phyloP scores from a whole-genome alignment of 2,797 vertebrate genomes.

The Gephyroberyx darwinii region DNA sequence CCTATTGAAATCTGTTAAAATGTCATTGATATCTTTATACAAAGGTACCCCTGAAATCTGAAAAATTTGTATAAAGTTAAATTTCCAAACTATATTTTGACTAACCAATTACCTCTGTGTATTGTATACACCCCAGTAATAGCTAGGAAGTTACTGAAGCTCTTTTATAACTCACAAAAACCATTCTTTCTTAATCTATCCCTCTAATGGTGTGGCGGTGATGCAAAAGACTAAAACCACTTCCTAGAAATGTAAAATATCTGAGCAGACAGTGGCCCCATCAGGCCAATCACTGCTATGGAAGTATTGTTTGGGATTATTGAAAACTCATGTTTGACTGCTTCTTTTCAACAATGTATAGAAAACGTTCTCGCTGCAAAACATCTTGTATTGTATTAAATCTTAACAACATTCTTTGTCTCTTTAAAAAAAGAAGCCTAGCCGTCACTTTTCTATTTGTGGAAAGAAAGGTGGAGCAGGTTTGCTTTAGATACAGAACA shows the following conservation, averaged over 20 bases:
- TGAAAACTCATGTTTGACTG: not conserved
- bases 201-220: not conserved
- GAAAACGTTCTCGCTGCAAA: conserved; percentile 2
- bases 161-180: not conserved
- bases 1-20: not conserved
- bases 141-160: not conserved
- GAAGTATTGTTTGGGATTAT: not conserved
- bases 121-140: not conserved
- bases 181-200: conserved; percentile 1
- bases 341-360: not conserved
- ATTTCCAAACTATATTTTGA: conserved; percentile 19
- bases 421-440: not conserved
- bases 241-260: conserved; percentile 16
- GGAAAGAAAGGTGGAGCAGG: conserved; percentile 30
- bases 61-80: conserved; percentile 1
- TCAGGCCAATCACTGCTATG: conserved; percentile 30
- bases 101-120: not conserved
- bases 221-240: no score
- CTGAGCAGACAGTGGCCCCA: conserved; percentile 52
- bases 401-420: not conserved
- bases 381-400: not conserved
- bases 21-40: not conserved
- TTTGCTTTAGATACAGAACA: conserved; percentile 53
- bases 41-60: conserved; percentile 8
- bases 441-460: not conserved